Conservation (phyloP, 2,797 vertebrate genomes). For the Allenopithecus nigroviridis region DNA sequence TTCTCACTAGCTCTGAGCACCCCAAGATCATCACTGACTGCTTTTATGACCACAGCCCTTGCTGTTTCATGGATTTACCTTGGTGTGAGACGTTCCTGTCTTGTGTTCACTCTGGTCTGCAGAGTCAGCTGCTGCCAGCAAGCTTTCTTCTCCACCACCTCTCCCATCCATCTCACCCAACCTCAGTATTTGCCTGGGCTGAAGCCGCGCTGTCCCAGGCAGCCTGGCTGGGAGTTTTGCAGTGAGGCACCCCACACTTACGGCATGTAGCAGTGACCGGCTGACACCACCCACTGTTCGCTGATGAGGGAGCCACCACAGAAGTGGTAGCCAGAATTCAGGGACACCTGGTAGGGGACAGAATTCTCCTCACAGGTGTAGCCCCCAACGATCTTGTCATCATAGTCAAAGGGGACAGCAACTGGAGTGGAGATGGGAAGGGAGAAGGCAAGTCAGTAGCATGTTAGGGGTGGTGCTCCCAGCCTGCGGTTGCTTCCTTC, state of each 20-base stretch:
- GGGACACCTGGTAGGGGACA: slow-evolving; percentile 88
- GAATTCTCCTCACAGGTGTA: slow-evolving; percentile 85
- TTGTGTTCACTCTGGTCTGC: fast-evolving
- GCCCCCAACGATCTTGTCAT: slow-evolving; percentile 88
- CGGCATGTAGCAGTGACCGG: slow-evolving; percentile 88
- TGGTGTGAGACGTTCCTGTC: not conserved
- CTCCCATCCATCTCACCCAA: fast-evolving
- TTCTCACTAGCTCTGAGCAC: not conserved
- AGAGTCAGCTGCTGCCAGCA: fast-evolving
- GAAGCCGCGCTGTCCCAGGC: not conserved
- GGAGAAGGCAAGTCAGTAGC: not conserved
- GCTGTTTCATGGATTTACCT: not conserved
- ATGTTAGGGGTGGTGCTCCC: fast-evolving
- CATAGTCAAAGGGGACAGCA: slow-evolving; percentile 76
- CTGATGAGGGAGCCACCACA: slow-evolving; percentile 89
- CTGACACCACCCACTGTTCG: slow-evolving; percentile 87
- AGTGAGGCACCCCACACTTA: slow-evolving; percentile 76
- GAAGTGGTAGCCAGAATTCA: slow-evolving; percentile 88
- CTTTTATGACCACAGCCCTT: not conserved
- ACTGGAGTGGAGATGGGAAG: slow-evolving; percentile 65
- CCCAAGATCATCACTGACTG: too few relatives aligned
- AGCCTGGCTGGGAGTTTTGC: too few relatives aligned
- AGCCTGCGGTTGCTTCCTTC: not conserved
- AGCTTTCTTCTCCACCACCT: not conserved
- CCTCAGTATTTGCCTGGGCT: fast-evolving